Percentiles rank a stretch among this genome's conserved stretches.
These are phyloP conservation scores for Archaeoteleia sp. DNA, from an alignment of 2,888 invertebrate species.

Conservation along the genomic window DNA sequence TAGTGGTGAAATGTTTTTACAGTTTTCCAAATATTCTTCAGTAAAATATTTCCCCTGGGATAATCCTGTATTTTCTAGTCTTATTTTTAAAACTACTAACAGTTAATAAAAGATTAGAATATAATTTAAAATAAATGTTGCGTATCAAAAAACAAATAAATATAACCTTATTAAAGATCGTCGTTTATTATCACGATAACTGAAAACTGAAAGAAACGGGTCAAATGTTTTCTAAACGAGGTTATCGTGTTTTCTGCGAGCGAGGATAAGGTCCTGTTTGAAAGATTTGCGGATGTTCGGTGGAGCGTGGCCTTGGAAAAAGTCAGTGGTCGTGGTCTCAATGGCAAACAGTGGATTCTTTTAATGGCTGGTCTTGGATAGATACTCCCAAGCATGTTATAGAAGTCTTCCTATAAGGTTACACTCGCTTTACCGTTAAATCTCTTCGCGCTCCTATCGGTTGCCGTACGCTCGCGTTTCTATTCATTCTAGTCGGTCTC, in stretches of 20 bases:
- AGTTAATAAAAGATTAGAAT: too few relatives aligned
- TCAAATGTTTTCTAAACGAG: slow-evolving; percentile 18
- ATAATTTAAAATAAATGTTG: too few relatives aligned
- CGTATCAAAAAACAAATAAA: too few relatives aligned
- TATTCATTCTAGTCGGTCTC: slow-evolving; percentile 59
- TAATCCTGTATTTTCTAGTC: too few relatives aligned
- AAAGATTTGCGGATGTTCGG: slow-evolving; percentile 20
- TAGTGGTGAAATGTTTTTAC: too few relatives aligned
- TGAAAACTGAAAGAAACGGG: too few relatives aligned
- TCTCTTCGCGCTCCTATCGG: slow-evolving; percentile 57
- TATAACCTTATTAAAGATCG: too few relatives aligned
- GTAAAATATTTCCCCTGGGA: too few relatives aligned
- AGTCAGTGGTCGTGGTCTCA: slow-evolving; percentile 53
- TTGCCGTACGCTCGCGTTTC: slow-evolving; percentile 61
- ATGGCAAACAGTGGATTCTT: slow-evolving; percentile 46
- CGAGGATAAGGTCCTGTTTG: slow-evolving; percentile 17
- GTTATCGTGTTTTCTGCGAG: slow-evolving; percentile 19
- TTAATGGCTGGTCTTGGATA: slow-evolving; percentile 15
- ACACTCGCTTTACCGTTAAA: slow-evolving; percentile 70
- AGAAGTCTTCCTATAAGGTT: slow-evolving; percentile 65
- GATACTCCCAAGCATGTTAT: slow-evolving; percentile 41
- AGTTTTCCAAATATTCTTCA: too few relatives aligned
- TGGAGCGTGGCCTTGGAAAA: slow-evolving; percentile 49
- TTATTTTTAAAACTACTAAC: too few relatives aligned
- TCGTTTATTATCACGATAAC: too few relatives aligned